phyloP scores from a whole-genome alignment of 53 echinoderm and acorn worm genomes.

The Crossaster papposus region DNA sequence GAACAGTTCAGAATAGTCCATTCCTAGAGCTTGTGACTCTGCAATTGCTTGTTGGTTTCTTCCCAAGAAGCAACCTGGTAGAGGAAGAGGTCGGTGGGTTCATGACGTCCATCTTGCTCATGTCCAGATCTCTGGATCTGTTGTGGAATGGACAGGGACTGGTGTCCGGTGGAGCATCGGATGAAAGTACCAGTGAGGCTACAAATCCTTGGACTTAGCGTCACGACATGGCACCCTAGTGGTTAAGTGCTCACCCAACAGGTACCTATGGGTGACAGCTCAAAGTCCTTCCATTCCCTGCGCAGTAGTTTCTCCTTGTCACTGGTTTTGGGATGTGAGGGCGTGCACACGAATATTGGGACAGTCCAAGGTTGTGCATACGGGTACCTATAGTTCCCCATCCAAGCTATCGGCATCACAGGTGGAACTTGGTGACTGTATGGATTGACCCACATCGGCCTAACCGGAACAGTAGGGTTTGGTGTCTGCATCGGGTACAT shows the following conservation, averaged over 20 bases:
- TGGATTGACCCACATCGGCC: slow-evolving; percentile 16
- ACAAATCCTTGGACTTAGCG: neutral
- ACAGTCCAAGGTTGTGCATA: slow-evolving; percentile 1
- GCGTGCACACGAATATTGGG: neutral
- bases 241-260: neutral
- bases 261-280: slow-evolving; percentile 3
- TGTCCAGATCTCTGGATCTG: slow-evolving; percentile 9
- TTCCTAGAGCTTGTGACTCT: slow-evolving; percentile 24
- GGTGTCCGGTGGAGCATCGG: slow-evolving; percentile 11
- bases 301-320: slow-evolving; percentile 19
- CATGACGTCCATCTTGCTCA: slow-evolving; percentile 37
- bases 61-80: neutral
- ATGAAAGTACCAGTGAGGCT: neutral
- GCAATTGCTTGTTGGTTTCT: slow-evolving; percentile 25
- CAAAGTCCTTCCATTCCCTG: neutral
- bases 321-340: neutral
- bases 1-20: neutral
- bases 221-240: neutral
- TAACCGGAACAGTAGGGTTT: neutral
- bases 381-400: neutral
- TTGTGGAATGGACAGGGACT: slow-evolving; percentile 11
- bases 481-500: slow-evolving; percentile 19
- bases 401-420: slow-evolving; percentile 1
- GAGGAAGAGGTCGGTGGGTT: slow-evolving; percentile 18
- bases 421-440: neutral